Evolutionary conservation across 2,797 vertebrate genomes (phyloP), one percentile per base, ranked within the genome.

Genomic region (Micromesistius poutassou): DNA sequence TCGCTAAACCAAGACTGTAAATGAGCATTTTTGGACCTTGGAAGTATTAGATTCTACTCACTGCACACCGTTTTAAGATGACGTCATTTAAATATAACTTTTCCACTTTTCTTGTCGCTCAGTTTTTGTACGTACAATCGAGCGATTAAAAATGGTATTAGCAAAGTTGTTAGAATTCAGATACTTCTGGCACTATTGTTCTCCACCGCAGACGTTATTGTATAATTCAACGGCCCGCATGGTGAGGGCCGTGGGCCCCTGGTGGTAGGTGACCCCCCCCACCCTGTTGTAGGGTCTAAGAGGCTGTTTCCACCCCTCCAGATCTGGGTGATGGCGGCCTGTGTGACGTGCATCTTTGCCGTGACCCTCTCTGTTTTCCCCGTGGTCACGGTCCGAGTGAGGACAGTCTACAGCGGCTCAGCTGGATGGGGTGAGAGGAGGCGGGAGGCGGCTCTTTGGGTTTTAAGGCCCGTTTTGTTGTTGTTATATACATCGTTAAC

Each of bases 341-440:
- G 92, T 0, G 94, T 97, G 83, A 97, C 96, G 70, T 92, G 95
- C 0, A 90, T 95, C 85, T 98, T 98, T 82, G 94, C 94, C 0
- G 82, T 98, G 87, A 98, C 97, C 74, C 96, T 98, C 0, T 93
- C 96, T 0, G 78, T 95, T 72, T 98, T 97, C 85, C 97, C 97
- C 0, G 93, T 95, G 0, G 85, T 98, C 89, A 94, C 95, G 0
- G 94, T 92, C 0, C 92, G 95, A 1, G 95, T 93, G 9, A 84
- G 85, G 76, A 94, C 88, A 38, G 90, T 96, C 0, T 94, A 93
- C 38, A 38, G 82, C 0, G 80, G 80, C 40, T 91, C 86, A n/a
- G 0, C 62, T 0, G 2, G 33, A 73, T 98, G 97, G 97, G 88
- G 97, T 98, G 85, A 95, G 96, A 80, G 6, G 5, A n/a, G 19